Percentiles rank a stretch among this genome's conserved stretches.
Evolutionary conservation across 2,113 vertebrate species (phyloP).

Genomic region (Bettongia penicillata): DNA sequence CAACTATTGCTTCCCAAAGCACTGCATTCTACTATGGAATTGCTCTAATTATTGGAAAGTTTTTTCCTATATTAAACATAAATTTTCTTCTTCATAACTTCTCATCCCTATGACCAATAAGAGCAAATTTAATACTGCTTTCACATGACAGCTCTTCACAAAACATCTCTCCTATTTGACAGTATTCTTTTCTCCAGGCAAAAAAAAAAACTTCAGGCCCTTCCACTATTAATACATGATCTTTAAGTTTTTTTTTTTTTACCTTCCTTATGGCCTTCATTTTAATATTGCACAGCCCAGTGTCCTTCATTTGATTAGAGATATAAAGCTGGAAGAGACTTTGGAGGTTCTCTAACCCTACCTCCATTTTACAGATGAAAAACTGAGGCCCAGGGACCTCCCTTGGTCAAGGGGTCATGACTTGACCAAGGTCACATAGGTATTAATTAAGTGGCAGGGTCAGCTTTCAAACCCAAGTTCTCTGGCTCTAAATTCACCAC

Average conservation of each 20-base stretch:
- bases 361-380: background rate
- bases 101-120: background rate
- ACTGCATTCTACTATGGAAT: background rate
- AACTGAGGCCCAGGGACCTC: background rate
- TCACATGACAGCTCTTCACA: background rate
- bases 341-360: background rate
- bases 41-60: background rate
- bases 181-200: background rate
- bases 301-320: background rate
- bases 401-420: background rate
- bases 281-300: background rate
- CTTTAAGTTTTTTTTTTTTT: background rate
- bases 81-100: background rate
- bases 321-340: background rate
- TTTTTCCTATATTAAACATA: background rate
- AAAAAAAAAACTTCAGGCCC: background rate
- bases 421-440: background rate
- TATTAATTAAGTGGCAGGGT: background rate
- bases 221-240: background rate
- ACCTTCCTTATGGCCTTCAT: background rate
- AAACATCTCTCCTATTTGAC: background rate
- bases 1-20: background rate
- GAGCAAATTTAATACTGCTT: background rate
- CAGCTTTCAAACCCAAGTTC: background rate
- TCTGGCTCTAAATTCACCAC: background rate